These are phyloP conservation scores for Gallinago paraguaiae DNA, from an alignment of 2,113 vertebrate genomes.

Conservation along the genomic window DNA sequence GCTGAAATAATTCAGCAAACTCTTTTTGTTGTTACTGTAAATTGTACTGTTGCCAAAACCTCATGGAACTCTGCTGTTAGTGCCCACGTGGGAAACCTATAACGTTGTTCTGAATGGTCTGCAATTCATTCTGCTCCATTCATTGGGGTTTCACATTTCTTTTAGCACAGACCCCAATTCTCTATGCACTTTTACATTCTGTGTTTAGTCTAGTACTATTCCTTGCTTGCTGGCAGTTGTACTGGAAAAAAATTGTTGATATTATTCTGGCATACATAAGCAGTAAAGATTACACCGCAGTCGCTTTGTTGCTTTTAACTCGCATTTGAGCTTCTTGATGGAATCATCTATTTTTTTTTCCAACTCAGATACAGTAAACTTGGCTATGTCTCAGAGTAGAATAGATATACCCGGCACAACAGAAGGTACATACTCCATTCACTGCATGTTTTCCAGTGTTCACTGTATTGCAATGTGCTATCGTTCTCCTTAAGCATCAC, in stretches of 20 bases:
- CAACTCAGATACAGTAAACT: background rate
- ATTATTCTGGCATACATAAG: constrained; percentile 34
- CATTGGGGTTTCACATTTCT: constrained; percentile 52
- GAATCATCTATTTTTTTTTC: background rate
- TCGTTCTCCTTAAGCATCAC: background rate
- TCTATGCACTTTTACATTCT: constrained; percentile 34
- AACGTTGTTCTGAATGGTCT: background rate
- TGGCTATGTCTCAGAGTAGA: background rate
- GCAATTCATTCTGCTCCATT: constrained; percentile 41
- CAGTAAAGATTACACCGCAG: background rate
- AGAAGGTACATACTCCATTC: background rate
- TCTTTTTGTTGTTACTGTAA: constrained; percentile 2
- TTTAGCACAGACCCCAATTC: constrained; percentile 47
- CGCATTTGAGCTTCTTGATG: constrained; percentile 2
- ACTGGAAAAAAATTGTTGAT: constrained; percentile 19
- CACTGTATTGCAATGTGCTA: accelerated
- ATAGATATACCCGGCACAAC: background rate
- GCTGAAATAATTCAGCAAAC: constrained; percentile 34
- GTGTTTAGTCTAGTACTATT: constrained; percentile 69
- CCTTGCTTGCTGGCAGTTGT: constrained; percentile 30
- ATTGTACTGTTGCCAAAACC: background rate
- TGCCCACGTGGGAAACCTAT: background rate
- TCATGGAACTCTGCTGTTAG: constrained; percentile 6
- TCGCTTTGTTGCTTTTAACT: constrained; percentile 17
- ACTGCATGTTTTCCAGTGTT: background rate